Evolutionary conservation across 2,888 invertebrate genomes (phyloP), one percentile per base, ranked within the genome.

Genomic region (Catocala nupta): DNA sequence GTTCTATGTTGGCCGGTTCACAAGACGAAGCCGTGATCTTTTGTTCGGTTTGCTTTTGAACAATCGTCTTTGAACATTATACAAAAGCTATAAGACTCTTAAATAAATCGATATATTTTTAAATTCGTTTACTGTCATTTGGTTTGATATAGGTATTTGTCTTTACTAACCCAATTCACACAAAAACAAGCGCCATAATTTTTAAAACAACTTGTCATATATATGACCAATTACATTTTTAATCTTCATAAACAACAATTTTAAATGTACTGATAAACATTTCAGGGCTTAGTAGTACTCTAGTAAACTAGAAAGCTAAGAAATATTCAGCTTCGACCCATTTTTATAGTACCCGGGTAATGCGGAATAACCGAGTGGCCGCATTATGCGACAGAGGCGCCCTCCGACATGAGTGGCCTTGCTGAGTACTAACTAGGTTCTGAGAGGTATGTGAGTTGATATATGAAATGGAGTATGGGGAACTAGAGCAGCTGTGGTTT

Each of bases 331-430:
- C 66, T 52, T 60, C 75, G 68, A 70, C 73, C 71, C 66, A 74
- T 76, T 81, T 82, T 82, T 78, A 78, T 75, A 69, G 73, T 65
- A 65, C 60, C 53, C 54, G 44, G 44, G 71, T 73, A 75, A 78
- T 70, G 70, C 73, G 67, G 69, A 71, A 71, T 80, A 71, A 72
- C 73, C 66, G 63, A 80, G 77, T 74, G 75, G 71, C 68, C 68
- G 76, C 76, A 80, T 81, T 81, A 81, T 80, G 82, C 81, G 71
- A 71, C 76, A 75, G 74, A 77, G 48, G 72, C 68, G 66, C 73
- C 73, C 78, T 74, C 69, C 60, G 52, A 57, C 63, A 66, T 55
- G 70, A 78, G 77, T 76, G 68, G 71, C 65, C 43, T 42, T 25
- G 55, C 54, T 16, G 62, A 68, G 65, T 52, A 75, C 70, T 65